phyloP scores from a whole-genome alignment of 2,888 invertebrate genomes.

The Autographa gamma region DNA sequence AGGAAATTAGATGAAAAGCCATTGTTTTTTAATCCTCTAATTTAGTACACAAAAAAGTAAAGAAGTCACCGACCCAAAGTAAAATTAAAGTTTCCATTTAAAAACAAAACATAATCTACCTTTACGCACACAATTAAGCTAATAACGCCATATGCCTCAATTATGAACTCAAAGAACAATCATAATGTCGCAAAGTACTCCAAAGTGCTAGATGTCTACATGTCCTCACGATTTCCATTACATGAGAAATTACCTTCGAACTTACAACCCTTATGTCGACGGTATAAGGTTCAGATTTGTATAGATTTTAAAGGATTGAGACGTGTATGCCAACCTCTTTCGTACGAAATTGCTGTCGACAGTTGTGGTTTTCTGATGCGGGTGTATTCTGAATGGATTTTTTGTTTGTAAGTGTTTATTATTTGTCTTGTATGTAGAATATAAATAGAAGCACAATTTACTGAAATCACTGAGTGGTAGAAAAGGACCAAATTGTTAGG shows the following conservation, averaged over 20 bases:
- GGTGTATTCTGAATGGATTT: conserved; percentile 66
- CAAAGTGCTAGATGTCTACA: conserved; percentile 63
- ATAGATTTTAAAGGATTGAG: conserved; percentile 57
- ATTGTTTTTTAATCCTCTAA: too few species aligned
- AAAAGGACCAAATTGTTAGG: too few species aligned
- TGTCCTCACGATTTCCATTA: conserved; percentile 79
- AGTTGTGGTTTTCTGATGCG: conserved; percentile 71
- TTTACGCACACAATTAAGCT: conserved; percentile 31
- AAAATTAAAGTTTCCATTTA: neutral
- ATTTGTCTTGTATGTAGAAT: neutral
- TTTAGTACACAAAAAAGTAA: too few species aligned
- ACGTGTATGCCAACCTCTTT: conserved; percentile 78
- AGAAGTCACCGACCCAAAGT: neutral
- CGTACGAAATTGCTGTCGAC: conserved; percentile 76
- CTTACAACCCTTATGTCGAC: conserved; percentile 17
- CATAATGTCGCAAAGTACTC: conserved; percentile 71
- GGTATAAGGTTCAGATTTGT: conserved; percentile 32
- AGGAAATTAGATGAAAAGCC: too few species aligned
- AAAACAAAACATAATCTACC: conserved; percentile 6
- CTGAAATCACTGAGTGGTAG: too few species aligned
- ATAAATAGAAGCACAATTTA: neutral
- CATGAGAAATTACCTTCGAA: conserved; percentile 62
- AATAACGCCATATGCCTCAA: conserved; percentile 51
- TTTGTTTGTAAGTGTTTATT: conserved; percentile 5
- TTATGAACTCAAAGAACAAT: conserved; percentile 60